phyloP scores from a whole-genome alignment of 2,888 invertebrate species.

The Melanchra persicariae region DNA sequence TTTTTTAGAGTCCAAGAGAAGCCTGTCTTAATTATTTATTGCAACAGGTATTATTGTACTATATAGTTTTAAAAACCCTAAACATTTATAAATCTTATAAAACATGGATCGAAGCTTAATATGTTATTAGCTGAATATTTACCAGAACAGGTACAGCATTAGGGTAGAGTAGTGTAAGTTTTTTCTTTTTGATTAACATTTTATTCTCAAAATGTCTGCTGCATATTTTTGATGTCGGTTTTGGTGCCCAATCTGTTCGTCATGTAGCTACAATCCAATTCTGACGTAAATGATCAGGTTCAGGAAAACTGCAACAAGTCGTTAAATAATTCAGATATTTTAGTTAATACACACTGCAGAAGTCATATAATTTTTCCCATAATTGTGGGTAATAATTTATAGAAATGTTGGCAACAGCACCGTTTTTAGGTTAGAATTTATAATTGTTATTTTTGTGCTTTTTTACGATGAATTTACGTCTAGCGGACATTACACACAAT shows the following conservation, averaged over 20 bases:
- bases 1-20: no score
- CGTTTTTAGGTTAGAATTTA: neutral
- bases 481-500: neutral
- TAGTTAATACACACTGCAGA: neutral
- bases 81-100: neutral
- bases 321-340: neutral
- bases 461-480: neutral
- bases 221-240: conserved; percentile 12
- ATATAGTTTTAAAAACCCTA: neutral
- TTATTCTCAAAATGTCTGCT: conserved; percentile 5
- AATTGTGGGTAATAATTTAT: neutral
- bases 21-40: no score
- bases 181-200: conserved; percentile 9
- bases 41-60: no score
- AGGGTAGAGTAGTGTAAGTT: neutral
- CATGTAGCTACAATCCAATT: conserved; percentile 4
- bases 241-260: conserved; percentile 1
- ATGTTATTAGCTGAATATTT: neutral
- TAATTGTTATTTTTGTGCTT: conserved; percentile 2
- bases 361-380: neutral
- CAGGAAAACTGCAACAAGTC: conserved; percentile 3
- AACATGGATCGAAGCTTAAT: neutral
- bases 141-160: conserved; percentile 3
- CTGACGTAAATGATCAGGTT: neutral
- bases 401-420: conserved; percentile 2